These are phyloP conservation scores for Oncorhynchus masou DNA, from an alignment of 2,113 vertebrate species.

Conservation along the genomic window DNA sequence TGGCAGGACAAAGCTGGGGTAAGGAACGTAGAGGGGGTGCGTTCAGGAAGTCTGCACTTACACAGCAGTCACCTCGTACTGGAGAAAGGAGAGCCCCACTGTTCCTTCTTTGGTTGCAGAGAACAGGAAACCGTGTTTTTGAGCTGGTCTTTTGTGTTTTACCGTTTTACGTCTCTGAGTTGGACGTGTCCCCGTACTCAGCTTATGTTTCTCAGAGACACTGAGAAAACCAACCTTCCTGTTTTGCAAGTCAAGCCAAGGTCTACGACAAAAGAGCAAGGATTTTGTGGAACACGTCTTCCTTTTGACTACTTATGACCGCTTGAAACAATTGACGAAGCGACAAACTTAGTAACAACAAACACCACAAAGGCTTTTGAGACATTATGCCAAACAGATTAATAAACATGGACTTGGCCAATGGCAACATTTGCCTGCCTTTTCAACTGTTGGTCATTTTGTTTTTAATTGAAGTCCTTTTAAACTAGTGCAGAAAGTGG, in stretches of 20 bases:
- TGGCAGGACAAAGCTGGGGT: conserved; percentile 23
- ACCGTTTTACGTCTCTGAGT: not conserved
- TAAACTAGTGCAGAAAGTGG: conserved; percentile 15
- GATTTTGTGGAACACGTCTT: conserved; percentile 48
- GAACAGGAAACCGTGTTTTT: conserved; percentile 34
- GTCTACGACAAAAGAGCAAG: conserved; percentile 48
- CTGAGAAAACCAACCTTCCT: conserved; percentile 17
- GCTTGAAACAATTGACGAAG: conserved; percentile 38
- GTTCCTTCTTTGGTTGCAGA: not conserved
- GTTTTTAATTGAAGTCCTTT: conserved; percentile 29
- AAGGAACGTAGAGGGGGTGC: conserved; percentile 5
- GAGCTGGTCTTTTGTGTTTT: conserved; percentile 28
- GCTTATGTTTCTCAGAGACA: conserved; percentile 39
- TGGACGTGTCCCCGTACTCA: conserved; percentile 24
- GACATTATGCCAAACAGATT: conserved; percentile 44
- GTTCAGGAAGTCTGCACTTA: conserved; percentile 35
- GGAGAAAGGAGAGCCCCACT: conserved; percentile 41
- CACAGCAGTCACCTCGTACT: conserved; percentile 66
- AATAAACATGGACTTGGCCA: conserved; percentile 33
- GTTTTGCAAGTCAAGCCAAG: conserved; percentile 63
- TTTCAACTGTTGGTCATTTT: conserved; percentile 22
- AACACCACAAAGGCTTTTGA: conserved; percentile 31
- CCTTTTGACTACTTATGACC: conserved; percentile 45
- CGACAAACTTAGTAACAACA: conserved; percentile 23
- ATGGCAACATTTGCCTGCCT: conserved; percentile 33